These are phyloP conservation scores for Patella caerulea DNA, from an alignment of 2,888 invertebrate genomes.

Conservation along the genomic window DNA sequence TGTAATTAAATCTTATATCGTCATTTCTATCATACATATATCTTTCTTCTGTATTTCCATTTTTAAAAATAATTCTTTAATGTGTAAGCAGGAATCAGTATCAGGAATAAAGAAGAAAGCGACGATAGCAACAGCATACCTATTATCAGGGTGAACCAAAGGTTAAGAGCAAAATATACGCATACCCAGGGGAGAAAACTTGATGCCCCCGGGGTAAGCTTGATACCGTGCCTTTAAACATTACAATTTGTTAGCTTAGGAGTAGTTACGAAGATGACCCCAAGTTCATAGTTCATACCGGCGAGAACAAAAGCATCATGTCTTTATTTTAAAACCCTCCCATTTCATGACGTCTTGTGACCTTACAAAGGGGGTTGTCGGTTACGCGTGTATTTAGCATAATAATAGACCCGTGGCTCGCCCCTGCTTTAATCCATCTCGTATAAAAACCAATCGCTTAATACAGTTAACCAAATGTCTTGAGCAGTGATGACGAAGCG, in stretches of 20 bases:
- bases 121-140: no score
- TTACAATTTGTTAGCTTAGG: constrained; percentile 10
- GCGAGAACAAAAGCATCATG: neutral
- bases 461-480: neutral
- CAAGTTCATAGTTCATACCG: constrained; percentile 3
- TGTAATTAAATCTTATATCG: no score
- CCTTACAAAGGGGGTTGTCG: constrained; percentile 3
- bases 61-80: no score
- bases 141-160: no score
- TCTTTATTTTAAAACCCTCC: constrained; percentile 8
- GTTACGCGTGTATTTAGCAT: neutral
- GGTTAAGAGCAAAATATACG: no score
- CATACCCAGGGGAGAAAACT: no score
- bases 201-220: neutral
- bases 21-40: no score
- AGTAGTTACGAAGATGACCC: constrained; percentile 3
- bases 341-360: constrained; percentile 11
- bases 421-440: neutral
- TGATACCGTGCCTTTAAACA: neutral
- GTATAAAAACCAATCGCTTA: constrained; percentile 6
- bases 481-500: no score
- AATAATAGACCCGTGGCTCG: neutral
- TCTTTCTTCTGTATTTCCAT: no score
- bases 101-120: no score
- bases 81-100: no score